Conservation (phyloP, 2,113 vertebrate genomes). For the Hippocampus mohnikei region DNA sequence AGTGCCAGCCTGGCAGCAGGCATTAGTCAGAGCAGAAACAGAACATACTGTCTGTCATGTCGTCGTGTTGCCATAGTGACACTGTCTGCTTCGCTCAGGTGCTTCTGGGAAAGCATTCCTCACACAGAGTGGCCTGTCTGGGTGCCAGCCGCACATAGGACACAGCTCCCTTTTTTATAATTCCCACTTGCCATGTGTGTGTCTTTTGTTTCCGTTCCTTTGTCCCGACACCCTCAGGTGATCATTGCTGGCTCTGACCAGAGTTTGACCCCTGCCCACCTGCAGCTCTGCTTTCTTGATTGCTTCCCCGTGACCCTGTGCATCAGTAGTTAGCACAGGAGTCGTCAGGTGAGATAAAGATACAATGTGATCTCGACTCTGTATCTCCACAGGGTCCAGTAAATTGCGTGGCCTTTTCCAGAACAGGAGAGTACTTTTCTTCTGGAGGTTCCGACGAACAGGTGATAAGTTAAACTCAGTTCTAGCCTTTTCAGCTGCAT, state of each 20-base stretch:
- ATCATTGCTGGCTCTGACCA: constrained; percentile 37
- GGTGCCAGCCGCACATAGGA: constrained; percentile 42
- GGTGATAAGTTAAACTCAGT: constrained; percentile 60
- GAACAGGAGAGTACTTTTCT: constrained; percentile 84
- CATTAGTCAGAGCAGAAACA: constrained; percentile 72
- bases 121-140: constrained; percentile 61
- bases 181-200: constrained; percentile 13
- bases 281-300: constrained; percentile 34
- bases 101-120: constrained; percentile 70
- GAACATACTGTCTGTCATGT: constrained; percentile 72
- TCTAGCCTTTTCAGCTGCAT: background rate
- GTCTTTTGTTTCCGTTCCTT: constrained; percentile 23
- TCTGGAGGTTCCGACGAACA: constrained; percentile 95
- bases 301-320: constrained; percentile 10
- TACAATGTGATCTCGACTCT: background rate
- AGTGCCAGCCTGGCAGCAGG: constrained; percentile 66
- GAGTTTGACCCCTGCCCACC: constrained; percentile 32
- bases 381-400: constrained; percentile 77
- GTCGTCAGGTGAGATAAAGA: background rate
- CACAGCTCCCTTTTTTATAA: constrained; percentile 25
- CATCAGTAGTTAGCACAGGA: background rate
- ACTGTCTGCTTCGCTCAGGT: constrained; percentile 69
- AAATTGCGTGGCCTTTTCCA: constrained; percentile 85
- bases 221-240: constrained; percentile 26
- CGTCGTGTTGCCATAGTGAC: constrained; percentile 61